Conservation (phyloP, 2,797 vertebrate species). For the Enteromius anoplus region DNA sequence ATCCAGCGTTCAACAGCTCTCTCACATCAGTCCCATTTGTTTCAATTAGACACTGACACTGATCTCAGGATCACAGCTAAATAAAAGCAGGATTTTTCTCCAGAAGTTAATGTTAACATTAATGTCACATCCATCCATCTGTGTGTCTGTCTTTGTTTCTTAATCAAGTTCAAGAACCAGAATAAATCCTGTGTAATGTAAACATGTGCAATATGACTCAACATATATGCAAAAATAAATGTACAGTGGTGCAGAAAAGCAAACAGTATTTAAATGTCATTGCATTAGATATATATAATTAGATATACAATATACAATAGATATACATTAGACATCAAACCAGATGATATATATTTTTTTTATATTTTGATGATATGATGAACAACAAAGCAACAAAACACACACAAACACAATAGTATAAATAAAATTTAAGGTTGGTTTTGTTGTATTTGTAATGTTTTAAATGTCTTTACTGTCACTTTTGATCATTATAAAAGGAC, state of each 20-base stretch:
- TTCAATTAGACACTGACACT: conserved; percentile 4
- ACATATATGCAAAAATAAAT: background rate
- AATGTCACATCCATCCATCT: background rate
- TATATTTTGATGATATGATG: too few relatives aligned
- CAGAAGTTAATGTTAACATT: background rate
- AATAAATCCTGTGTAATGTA: background rate
- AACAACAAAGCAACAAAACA: too few relatives aligned
- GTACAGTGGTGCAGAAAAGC: background rate
- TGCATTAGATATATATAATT: background rate
- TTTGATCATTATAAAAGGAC: too few relatives aligned
- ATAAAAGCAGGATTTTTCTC: background rate
- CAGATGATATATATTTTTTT: background rate
- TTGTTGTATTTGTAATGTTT: too few relatives aligned
- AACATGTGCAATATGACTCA: background rate
- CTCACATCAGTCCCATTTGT: background rate
- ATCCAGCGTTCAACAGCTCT: background rate
- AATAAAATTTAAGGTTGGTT: too few relatives aligned
- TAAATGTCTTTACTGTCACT: too few relatives aligned
- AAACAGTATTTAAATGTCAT: background rate
- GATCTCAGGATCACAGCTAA: background rate
- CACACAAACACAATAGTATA: too few relatives aligned
- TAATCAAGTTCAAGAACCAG: background rate
- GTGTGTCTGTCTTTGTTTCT: too few relatives aligned
- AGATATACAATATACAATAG: too few relatives aligned
- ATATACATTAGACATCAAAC: background rate